A percentile compares a stretch with the other conserved stretches of the same genome.
phyloP scores from a whole-genome alignment of 2,797 vertebrate species.

The Phrynocephalus vlangalii region DNA sequence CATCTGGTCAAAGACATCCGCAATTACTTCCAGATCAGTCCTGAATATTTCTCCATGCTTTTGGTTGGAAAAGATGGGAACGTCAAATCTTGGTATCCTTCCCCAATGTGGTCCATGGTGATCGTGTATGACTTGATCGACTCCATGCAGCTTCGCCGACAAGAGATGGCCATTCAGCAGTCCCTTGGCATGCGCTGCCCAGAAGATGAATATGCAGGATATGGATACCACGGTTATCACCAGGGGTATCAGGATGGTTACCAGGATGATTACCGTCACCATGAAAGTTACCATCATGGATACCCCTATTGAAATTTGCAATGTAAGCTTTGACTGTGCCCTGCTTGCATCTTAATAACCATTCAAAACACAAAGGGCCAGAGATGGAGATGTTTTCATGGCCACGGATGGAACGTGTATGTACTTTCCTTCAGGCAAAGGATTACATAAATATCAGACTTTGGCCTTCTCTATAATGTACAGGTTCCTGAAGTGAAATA shows the following conservation, averaged over 20 bases:
- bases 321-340: constrained; percentile 42
- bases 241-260: constrained; percentile 96
- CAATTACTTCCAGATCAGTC: constrained; percentile 98
- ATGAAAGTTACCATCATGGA: constrained; percentile 87
- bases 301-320: constrained; percentile 87
- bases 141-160: constrained; percentile 97
- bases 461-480: constrained; percentile 65
- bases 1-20: constrained; percentile 94
- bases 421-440: constrained; percentile 62
- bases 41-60: constrained; percentile 98
- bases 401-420: constrained; percentile 54
- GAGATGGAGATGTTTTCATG: constrained; percentile 53
- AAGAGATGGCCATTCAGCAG: constrained; percentile 99
- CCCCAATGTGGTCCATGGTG: constrained; percentile 98
- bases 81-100: constrained; percentile 99
- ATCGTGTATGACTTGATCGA: constrained; percentile 97
- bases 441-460: constrained; percentile 68
- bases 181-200: constrained; percentile 97
- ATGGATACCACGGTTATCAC: constrained; percentile 92
- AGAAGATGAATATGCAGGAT: constrained; percentile 95
- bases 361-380: constrained; percentile 54
- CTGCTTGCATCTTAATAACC: constrained; percentile 56
- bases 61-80: constrained; percentile 98
- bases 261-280: constrained; percentile 89
- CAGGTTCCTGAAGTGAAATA: constrained; percentile 66